Evolutionary conservation across 2,888 invertebrate genomes (phyloP), one percentile per base, ranked within the genome.

Genomic region (Mesopsocus fuscifrons): DNA sequence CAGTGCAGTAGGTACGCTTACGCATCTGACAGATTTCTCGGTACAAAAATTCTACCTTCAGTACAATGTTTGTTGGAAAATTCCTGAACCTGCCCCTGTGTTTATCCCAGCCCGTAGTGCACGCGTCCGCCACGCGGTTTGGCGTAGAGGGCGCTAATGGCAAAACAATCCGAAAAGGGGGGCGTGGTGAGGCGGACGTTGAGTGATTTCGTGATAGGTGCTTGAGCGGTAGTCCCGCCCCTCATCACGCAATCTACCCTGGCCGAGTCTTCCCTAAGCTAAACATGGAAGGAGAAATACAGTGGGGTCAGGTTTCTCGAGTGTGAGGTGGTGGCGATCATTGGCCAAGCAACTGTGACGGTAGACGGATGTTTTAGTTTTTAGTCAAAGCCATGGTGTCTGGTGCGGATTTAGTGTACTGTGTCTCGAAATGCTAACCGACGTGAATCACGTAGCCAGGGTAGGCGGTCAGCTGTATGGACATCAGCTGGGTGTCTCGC

Each of bases 391-490:
- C 11, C 11, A 9, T 6, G 26, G 26, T 26, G 26, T 26, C 11
- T 26, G 6, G 6, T 26, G 11, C 11, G 26, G 16, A 20, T 34
- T 34, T 34, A 18, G 38, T 38, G 18, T 38, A 5, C 20, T 17
- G 17, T 38, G 8, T 3, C 15, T 16, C 15, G 21, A n/a, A 5
- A 38, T 38, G 38, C 20, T 38, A 20, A 38, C 38, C 20, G 38
- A 38, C 38, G 38, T 38, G 20, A 38, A 38, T 20, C 38, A 16
- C n/a, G 38, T 38, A 38, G 21, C 38, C 17, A 16, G 38, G 20
- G 38, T 38, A 20, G 38, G 20, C 17, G 21, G 38, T 20, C 38
- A 38, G 38, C 11, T 38, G 8, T 38, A 38, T 38, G 38, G 38
- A 38, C 38, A 38, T 20, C 38, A 38, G 20, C 13, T 38, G 9